Evolutionary conservation across 2,113 vertebrate genomes (phyloP), one percentile per base, ranked within the genome.

Genomic region (Salvator merianae): DNA sequence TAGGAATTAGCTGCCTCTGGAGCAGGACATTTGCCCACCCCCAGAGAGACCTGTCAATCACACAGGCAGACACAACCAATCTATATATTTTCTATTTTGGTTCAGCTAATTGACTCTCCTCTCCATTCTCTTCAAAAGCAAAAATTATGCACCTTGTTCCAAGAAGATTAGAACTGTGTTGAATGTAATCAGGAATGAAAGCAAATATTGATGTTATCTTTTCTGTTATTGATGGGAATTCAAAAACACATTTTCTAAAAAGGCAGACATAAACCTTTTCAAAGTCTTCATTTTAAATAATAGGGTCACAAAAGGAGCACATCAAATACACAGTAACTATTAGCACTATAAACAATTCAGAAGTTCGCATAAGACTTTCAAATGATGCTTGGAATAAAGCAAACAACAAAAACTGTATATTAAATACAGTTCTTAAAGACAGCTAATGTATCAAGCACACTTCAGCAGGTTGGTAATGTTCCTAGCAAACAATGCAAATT

Each of bases 401-500:
- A 77, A 74, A 79, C 90, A 87, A 85, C n/a, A 66, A 66, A 82
- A 84, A 26, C 5, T 2, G 32, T 93, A 83, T 71, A 66, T 87
- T 85, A 88, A 88, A 87, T 85, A 47, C 75, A 85, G 75, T 80
- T 79, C 65, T 79, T 92, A 79, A 79, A 90, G 88, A 84, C 69
- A 91, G 86, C 65, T 90, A 86, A 92, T 28, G 6, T 84, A 87
- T 88, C 79, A 88, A 84, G 77, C 43, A 90, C 87, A 91, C 88
- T 93, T 84, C 74, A 88, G 50, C 80, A 91, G 79, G 89, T 88
- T 91, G 82, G 82, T 93, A 91, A 88, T 86, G n/a, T 22, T 1
- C 78, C 81, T 79, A 86, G 77, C 82, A 91, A 91, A 83, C 91
- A 89, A 89, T 88, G 79, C 84, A 91, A 92, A 93, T 90, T 87